These are phyloP conservation scores for Perdita meconis DNA, from an alignment of 2,888 invertebrate genomes.

Conservation along the genomic window DNA sequence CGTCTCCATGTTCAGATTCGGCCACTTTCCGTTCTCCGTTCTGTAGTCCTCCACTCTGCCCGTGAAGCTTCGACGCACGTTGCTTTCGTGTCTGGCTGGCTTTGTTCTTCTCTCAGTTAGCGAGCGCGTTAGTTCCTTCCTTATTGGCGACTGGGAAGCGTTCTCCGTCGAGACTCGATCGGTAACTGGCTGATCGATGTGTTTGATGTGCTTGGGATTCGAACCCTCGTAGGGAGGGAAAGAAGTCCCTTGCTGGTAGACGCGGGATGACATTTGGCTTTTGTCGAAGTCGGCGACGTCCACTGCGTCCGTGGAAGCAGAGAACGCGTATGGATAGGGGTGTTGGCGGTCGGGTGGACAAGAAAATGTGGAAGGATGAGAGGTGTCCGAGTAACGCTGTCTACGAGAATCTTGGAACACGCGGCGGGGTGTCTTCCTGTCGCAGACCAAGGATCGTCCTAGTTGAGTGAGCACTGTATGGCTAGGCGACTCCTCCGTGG, in stretches of 20 bases:
- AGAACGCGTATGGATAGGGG: conserved; percentile 79
- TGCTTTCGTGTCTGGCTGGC: conserved; percentile 21
- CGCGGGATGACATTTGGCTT: conserved; percentile 8
- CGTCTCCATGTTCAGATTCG: conserved; percentile 84
- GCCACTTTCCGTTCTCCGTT: conserved; percentile 71
- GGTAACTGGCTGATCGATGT: not conserved
- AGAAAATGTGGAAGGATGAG: conserved; percentile 29
- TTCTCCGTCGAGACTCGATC: not conserved
- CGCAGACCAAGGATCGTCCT: conserved; percentile 38
- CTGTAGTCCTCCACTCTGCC: conserved; percentile 72
- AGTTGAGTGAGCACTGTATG: conserved; percentile 40
- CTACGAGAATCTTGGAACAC: conserved; percentile 37
- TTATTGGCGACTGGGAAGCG: not conserved
- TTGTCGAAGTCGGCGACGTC: conserved; percentile 63
- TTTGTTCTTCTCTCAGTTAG: conserved; percentile 84
- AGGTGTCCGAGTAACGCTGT: conserved; percentile 32
- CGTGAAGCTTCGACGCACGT: conserved; percentile 71
- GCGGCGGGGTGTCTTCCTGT: conserved; percentile 39
- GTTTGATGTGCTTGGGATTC: conserved; percentile 21
- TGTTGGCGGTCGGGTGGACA: conserved; percentile 50
- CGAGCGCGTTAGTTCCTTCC: conserved; percentile 85
- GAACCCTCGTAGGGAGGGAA: conserved; percentile 71
- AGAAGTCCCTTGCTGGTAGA: conserved; percentile 43
- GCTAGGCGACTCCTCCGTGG: conserved; percentile 23
- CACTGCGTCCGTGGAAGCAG: conserved; percentile 83